These are phyloP conservation scores for Gymnocephalus cernua DNA, from an alignment of 2,113 vertebrate species.

Conservation along the genomic window DNA sequence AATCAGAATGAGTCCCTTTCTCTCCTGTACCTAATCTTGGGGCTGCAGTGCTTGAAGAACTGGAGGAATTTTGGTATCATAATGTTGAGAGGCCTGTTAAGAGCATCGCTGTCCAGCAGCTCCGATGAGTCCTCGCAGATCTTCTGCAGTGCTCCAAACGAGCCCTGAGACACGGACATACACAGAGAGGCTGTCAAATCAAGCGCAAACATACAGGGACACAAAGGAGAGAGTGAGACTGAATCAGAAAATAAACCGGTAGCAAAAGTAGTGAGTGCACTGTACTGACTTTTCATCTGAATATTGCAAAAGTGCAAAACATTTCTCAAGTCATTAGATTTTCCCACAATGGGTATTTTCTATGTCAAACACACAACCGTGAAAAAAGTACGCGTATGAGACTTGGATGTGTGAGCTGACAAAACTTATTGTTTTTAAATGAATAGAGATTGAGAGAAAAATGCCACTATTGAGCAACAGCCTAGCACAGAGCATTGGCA, in stretches of 20 bases:
- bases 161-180: conserved; percentile 86
- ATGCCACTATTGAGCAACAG: background rate
- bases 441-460: background rate
- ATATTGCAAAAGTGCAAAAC: background rate
- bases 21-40: conserved; percentile 91
- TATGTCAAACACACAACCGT: background rate
- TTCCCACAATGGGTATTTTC: background rate
- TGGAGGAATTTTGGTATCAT: conserved; percentile 98
- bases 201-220: conserved; percentile 73
- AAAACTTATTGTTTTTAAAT: too few species aligned
- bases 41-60: conserved; percentile 97
- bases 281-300: background rate
- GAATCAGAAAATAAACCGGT: conserved; percentile 61
- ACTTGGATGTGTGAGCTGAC: background rate
- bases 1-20: background rate
- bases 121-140: conserved; percentile 97
- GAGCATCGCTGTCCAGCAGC: conserved; percentile 94
- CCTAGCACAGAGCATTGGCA: background rate
- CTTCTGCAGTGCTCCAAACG: conserved; percentile 95
- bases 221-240: conserved; percentile 65
- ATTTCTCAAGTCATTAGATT: background rate
- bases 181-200: conserved; percentile 76
- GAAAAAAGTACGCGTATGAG: background rate
- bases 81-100: conserved; percentile 94
- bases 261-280: conserved; percentile 6